A percentile compares a stretch with the other conserved stretches of the same genome.
Evolutionary conservation across 2,113 vertebrate genomes (phyloP).

Genomic region (Chitala chitala): DNA sequence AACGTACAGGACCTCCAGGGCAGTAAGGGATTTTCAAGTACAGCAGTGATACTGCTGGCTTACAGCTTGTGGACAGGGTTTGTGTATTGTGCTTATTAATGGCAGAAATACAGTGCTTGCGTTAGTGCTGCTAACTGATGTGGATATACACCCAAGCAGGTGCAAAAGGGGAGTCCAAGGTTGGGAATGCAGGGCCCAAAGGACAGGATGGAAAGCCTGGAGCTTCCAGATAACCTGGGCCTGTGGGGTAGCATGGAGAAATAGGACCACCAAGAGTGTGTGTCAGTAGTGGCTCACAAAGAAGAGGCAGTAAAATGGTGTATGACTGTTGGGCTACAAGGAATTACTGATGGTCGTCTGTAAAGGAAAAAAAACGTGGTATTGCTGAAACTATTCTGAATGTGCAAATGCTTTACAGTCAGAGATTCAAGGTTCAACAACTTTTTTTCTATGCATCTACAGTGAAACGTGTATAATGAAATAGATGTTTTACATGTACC

Average conservation of each 20-base stretch:
- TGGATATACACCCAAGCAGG: conserved; percentile 51
- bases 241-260: conserved; percentile 65
- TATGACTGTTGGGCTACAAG: background rate
- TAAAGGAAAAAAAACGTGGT: background rate
- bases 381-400: too few relatives aligned
- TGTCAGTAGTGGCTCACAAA: conserved; percentile 67
- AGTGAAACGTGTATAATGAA: too few relatives aligned
- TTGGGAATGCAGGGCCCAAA: conserved; percentile 60
- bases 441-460: background rate
- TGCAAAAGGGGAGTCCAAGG: conserved; percentile 63
- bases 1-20: conserved; percentile 56
- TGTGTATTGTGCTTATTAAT: background rate
- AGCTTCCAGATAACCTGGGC: conserved; percentile 55
- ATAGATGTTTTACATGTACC: too few relatives aligned
- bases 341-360: background rate
- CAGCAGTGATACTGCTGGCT: too few relatives aligned
- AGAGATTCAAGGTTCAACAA: too few relatives aligned
- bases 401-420: too few relatives aligned
- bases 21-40: conserved; percentile 63
- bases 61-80: too few relatives aligned
- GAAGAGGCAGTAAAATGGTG: conserved; percentile 19
- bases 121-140: background rate
- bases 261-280: conserved; percentile 67
- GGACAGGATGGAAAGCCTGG: conserved; percentile 68
- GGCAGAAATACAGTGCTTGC: background rate